Percentiles rank a stretch among this genome's conserved stretches.
These are phyloP conservation scores for Tangara arthus DNA, from an alignment of 2,797 vertebrate genomes.

Conservation along the genomic window DNA sequence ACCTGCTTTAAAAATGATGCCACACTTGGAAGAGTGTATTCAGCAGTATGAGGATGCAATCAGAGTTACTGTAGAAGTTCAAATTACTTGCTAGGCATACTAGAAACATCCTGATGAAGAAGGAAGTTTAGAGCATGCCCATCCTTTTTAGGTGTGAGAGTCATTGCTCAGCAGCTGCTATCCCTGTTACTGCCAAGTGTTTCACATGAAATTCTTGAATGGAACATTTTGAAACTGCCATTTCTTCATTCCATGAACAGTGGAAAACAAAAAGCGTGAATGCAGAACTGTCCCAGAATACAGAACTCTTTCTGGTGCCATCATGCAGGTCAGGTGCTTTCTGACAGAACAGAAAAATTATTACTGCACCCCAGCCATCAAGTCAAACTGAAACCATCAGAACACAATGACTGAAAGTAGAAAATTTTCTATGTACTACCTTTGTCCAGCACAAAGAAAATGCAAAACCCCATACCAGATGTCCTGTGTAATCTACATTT, in stretches of 20 bases:
- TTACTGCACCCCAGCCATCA: background rate
- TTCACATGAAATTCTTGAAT: background rate
- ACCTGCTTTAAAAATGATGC: background rate
- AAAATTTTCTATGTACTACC: background rate
- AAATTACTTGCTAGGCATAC: background rate
- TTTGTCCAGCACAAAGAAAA: background rate
- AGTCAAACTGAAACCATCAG: background rate
- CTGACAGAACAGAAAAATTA: background rate
- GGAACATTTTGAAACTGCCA: background rate
- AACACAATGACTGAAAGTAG: background rate
- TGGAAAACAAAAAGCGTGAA: background rate
- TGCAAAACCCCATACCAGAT: background rate
- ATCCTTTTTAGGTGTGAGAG: background rate
- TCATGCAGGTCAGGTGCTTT: background rate
- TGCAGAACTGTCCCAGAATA: background rate
- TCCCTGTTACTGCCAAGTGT: background rate
- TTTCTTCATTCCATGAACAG: background rate
- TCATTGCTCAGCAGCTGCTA: background rate
- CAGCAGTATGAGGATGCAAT: background rate
- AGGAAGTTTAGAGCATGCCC: background rate
- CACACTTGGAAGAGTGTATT: background rate
- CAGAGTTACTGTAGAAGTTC: background rate
- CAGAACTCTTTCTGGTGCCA: background rate
- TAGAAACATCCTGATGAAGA: background rate
- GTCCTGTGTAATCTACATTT: background rate